A percentile compares a stretch with the other conserved stretches of the same genome.
These are phyloP conservation scores for Aulostomus chinensis DNA, from an alignment of 2,797 vertebrate species.

Conservation along the genomic window DNA sequence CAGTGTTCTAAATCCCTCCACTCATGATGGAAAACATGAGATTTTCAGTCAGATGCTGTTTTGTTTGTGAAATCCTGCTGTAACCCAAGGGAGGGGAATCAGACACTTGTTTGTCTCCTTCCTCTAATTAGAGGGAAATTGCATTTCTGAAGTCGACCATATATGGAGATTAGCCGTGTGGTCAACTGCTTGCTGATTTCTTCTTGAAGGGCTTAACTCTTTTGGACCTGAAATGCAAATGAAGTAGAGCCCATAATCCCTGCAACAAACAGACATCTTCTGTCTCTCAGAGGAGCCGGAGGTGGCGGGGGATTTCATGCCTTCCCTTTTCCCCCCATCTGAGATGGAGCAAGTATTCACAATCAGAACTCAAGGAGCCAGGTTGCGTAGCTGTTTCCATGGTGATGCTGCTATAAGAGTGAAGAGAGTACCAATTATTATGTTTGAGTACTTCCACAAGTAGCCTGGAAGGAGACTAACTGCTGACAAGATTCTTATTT, in stretches of 20 bases:
- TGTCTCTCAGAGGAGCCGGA: constrained; percentile 36
- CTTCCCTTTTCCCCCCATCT: constrained; percentile 35
- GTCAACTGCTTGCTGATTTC: constrained; percentile 30
- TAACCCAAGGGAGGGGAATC: constrained; percentile 5
- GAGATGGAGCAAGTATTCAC: constrained; percentile 45
- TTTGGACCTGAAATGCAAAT: constrained; percentile 59
- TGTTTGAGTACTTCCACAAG: constrained; percentile 67
- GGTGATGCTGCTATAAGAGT: constrained; percentile 54
- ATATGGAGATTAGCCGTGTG: constrained; percentile 40
- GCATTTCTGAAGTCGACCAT: constrained; percentile 38
- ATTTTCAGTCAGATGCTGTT: constrained; percentile 11
- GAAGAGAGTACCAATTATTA: constrained; percentile 68
- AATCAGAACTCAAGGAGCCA: constrained; percentile 61
- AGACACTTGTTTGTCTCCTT: constrained; percentile 28
- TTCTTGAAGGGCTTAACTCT: constrained; percentile 45
- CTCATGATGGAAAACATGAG: not conserved
- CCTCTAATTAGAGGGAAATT: constrained; percentile 43
- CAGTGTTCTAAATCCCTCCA: not conserved
- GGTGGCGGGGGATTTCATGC: no score
- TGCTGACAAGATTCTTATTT: constrained; percentile 44
- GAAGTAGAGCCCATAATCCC: constrained; percentile 39
- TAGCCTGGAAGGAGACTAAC: constrained; percentile 44
- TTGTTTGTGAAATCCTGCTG: constrained; percentile 20
- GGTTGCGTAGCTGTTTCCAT: constrained; percentile 65
- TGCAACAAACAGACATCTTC: constrained; percentile 48